A percentile compares a stretch with the other conserved stretches of the same genome.
Evolutionary conservation across 2,888 invertebrate species (phyloP).

Genomic region (Nomada ferruginata): DNA sequence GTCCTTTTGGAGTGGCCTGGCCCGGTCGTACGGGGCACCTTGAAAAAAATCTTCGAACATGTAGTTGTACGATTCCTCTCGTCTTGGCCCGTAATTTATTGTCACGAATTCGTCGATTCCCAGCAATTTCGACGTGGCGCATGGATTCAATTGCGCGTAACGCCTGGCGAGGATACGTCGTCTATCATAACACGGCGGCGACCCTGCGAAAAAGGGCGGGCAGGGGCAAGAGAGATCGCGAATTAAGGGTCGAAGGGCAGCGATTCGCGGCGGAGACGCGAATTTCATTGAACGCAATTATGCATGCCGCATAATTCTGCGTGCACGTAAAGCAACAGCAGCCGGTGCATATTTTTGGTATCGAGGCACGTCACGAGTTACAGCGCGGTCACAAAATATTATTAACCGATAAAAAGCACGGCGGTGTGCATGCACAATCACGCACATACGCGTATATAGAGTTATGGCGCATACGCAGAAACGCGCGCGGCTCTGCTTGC

Average conservation of each 20-base stretch:
- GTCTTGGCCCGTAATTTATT: conserved; percentile 25
- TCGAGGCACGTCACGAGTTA: conserved; percentile 9
- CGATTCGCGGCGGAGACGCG: background rate
- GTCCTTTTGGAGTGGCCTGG: conserved; percentile 1
- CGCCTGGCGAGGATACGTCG: conserved; percentile 8
- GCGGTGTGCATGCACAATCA: conserved; percentile 31
- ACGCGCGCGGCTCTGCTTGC: background rate
- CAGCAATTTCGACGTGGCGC: background rate
- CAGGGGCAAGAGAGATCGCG: background rate
- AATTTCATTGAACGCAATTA: conserved; percentile 38
- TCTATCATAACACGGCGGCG: background rate
- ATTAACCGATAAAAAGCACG: conserved; percentile 31
- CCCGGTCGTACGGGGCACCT: background rate
- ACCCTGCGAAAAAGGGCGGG: conserved; percentile 2
- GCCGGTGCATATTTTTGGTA: conserved; percentile 20
- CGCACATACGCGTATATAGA: too few species aligned
- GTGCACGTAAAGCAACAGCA: conserved; percentile 3
- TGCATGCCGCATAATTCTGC: conserved; percentile 33
- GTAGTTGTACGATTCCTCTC: background rate
- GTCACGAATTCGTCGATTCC: conserved; percentile 1
- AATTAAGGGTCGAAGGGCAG: background rate
- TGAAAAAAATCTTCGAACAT: background rate
- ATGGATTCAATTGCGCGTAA: conserved; percentile 21
- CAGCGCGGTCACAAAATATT: conserved; percentile 34
- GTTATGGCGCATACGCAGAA: conserved; percentile 19